A percentile compares a stretch with the other conserved stretches of the same genome.
These are phyloP conservation scores for Scotopteryx bipunctaria DNA, from an alignment of 2,888 invertebrate species.

Conservation along the genomic window DNA sequence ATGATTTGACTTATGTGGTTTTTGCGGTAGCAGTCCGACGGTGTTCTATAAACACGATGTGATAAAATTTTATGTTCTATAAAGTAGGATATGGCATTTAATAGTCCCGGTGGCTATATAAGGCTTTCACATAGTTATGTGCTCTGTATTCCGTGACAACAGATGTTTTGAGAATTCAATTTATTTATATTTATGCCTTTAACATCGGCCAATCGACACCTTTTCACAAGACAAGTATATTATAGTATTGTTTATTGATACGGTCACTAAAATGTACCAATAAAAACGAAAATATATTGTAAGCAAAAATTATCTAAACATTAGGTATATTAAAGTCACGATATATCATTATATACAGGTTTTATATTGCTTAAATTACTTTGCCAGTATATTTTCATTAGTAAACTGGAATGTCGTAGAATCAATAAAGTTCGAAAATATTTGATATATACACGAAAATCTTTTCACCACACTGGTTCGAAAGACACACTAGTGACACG, in stretches of 20 bases:
- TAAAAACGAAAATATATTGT: neutral
- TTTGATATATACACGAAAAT: too few relatives aligned
- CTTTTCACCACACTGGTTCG: too few relatives aligned
- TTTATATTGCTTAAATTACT: too few relatives aligned
- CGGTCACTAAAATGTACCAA: neutral
- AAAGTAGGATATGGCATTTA: constrained; percentile 30
- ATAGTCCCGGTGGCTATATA: constrained; percentile 21
- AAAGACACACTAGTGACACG: too few relatives aligned
- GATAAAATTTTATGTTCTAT: constrained; percentile 34
- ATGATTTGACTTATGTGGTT: constrained; percentile 36
- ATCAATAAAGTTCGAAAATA: too few relatives aligned
- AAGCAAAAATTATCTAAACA: neutral
- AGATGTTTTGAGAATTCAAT: constrained; percentile 12
- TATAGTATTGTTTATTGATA: neutral
- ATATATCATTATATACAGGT: too few relatives aligned
- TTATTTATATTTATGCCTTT: constrained; percentile 11
- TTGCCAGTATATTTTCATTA: too few relatives aligned
- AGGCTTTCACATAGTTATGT: constrained; percentile 11
- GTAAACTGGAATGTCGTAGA: too few relatives aligned
- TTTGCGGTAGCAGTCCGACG: constrained; percentile 24
- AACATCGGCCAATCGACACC: constrained; percentile 7
- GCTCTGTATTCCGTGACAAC: constrained; percentile 3
- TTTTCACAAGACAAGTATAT: neutral
- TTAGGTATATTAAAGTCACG: too few relatives aligned
- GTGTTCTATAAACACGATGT: constrained; percentile 27